Conservation (phyloP, 2,888 invertebrate genomes). For the Drosophila cognata region DNA sequence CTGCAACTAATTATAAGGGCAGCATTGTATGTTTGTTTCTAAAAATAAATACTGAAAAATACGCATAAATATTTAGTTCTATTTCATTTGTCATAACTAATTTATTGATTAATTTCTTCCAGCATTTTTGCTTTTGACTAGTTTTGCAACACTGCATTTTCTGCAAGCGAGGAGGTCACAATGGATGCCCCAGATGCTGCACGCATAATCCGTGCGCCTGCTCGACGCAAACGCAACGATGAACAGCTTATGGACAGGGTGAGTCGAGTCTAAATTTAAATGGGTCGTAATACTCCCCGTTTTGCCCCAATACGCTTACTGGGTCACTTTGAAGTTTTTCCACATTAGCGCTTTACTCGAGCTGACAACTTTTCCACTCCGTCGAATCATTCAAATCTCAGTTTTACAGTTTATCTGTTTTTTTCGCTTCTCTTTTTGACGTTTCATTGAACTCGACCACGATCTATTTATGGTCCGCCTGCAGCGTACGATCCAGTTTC, state of each 20-base stretch:
- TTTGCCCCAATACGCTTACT: constrained; percentile 1
- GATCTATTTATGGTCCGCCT: constrained; percentile 53
- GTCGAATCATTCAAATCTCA: constrained; percentile 4
- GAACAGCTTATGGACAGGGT: constrained; percentile 92
- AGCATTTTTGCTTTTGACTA: constrained; percentile 25
- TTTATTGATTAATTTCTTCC: background rate
- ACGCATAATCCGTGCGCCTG: constrained; percentile 91
- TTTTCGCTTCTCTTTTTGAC: constrained; percentile 16
- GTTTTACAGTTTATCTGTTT: constrained; percentile 5
- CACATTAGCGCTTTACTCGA: constrained; percentile 1
- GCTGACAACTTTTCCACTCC: constrained; percentile 33
- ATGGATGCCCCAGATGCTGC: constrained; percentile 80
- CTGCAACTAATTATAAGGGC: background rate
- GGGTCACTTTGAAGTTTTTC: constrained; percentile 6
- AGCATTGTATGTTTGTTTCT: background rate
- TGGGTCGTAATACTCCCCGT: background rate
- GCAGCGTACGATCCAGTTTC: constrained; percentile 70
- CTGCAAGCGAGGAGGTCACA: constrained; percentile 13
- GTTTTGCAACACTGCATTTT: constrained; percentile 15
- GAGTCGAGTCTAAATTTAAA: constrained; percentile 84
- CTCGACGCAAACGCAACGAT: constrained; percentile 91
- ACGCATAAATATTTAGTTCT: background rate
- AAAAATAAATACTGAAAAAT: background rate
- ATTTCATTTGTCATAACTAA: background rate
- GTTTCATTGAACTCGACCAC: constrained; percentile 65